Base-by-base conservation (phyloP, 2,113 vertebrate genomes). In the Ornithorhynchus anatinus region DNA sequence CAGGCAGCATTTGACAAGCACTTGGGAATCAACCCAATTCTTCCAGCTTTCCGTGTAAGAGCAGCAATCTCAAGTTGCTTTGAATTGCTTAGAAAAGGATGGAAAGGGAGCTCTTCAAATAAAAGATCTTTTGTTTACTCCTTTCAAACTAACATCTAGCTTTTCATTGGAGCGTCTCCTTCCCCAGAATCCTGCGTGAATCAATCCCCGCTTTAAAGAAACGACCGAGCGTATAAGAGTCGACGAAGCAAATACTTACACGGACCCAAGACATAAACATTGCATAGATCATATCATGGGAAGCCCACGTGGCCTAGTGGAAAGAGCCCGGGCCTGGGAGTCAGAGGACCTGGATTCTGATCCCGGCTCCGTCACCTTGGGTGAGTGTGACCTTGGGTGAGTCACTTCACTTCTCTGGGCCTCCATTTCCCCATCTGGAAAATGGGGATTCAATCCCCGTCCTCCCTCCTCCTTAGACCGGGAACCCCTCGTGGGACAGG, bases 1-100 rank as follows among this genome's bases (percentile, higher is more conserved):
- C 62, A 75, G 58, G 40, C 37, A 59, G 40, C 20, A 39, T 56
- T 86, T 72, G 37, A 56, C 51, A 68, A 78, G 52, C 57, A 64
- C 31, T 52, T 75, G 29, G 29, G 82, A 73, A 69, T 76, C 79
- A 84, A 82, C 57, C 52, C 72, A 72, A 67, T 72, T 74, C 64
- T 72, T 57, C 59, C 43, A 62, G 65, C 54, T 82, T 64, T 82
- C 77, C 31, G 72, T 69, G 53, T 56, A 74, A 72, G 4, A 8
- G 40, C 56, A 50, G 58, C 58, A 37, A 63, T 47, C 63, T 80
- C 64, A 32, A 80, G 57, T 64, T 68, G 48, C 44, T 84, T 59
- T 78, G 4, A 6, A 71, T 44, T 51, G 60, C 59, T 81, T 39
- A 80, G 72, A 23, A 75, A 70, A 75, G 66, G 67, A 45, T 3